A percentile compares a stretch with the other conserved stretches of the same genome.
phyloP scores from a whole-genome alignment of 2,113 vertebrate genomes.

The Pristiophorus japonicus region DNA sequence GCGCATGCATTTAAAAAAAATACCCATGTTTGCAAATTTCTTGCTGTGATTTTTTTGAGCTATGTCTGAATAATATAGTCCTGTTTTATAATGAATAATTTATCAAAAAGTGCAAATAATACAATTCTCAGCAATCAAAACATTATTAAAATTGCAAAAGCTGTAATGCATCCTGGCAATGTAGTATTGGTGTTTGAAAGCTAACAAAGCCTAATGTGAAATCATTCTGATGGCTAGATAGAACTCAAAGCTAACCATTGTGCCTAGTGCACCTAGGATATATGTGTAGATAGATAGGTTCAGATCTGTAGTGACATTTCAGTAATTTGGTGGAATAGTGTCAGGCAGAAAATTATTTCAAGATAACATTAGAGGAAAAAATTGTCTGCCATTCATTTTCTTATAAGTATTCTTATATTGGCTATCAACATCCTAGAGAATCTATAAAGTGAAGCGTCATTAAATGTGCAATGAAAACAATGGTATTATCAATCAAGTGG shows the following conservation, averaged over 20 bases:
- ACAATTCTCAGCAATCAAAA: slow-evolving; percentile 62
- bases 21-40: not conserved
- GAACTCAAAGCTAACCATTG: not conserved
- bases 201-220: not conserved
- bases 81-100: slow-evolving; percentile 62
- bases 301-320: slow-evolving; percentile 42
- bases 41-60: not conserved
- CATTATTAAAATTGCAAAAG: slow-evolving; percentile 63
- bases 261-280: not conserved
- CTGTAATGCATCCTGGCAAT: slow-evolving; percentile 49
- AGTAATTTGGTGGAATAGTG: slow-evolving; percentile 45
- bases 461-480: slow-evolving; percentile 48
- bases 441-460: slow-evolving; percentile 46
- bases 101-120: slow-evolving; percentile 74
- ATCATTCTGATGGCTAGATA: not conserved
- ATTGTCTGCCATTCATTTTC: slow-evolving; percentile 40
- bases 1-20: not conserved
- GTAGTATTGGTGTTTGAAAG: not conserved
- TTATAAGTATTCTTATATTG: slow-evolving; percentile 52
- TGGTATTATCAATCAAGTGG: slow-evolving; percentile 45
- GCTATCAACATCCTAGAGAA: slow-evolving; percentile 30
- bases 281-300: slow-evolving; percentile 10
- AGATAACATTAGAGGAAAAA: slow-evolving; percentile 35
- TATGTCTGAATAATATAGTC: not conserved
- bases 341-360: slow-evolving; percentile 44